Percentiles rank a stretch among this genome's conserved stretches.
Conservation (phyloP, 2,113 vertebrate species). For the Austrofundulus limnaeus region DNA sequence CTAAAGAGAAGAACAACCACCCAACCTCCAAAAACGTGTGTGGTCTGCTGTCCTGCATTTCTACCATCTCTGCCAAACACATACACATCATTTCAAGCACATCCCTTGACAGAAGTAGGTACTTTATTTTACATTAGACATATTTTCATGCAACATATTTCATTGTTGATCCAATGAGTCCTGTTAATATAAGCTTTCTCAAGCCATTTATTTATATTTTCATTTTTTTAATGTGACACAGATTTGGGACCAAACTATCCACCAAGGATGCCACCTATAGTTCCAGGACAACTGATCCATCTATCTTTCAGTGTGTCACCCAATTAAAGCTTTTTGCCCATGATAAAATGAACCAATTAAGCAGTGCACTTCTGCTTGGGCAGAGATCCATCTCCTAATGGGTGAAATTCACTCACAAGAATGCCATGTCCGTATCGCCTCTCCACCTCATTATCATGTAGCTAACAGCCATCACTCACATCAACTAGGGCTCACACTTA, state of each 20-base stretch:
- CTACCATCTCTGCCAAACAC: constrained; percentile 27
- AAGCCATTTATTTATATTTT: not conserved
- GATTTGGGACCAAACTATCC: constrained; percentile 3
- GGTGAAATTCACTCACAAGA: constrained; percentile 48
- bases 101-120: constrained; percentile 20
- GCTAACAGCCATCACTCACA: constrained; percentile 62
- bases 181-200: constrained; percentile 34
- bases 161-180: constrained; percentile 32
- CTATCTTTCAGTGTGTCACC: constrained; percentile 59
- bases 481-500: constrained; percentile 39
- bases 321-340: constrained; percentile 65
- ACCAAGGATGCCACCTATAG: constrained; percentile 12
- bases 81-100: constrained; percentile 1
- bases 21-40: no score
- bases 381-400: constrained; percentile 64
- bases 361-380: constrained; percentile 55
- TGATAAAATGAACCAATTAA: constrained; percentile 76
- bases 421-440: constrained; percentile 35
- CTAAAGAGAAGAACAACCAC: no score
- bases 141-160: constrained; percentile 2
- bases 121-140: not conserved
- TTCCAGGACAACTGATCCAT: constrained; percentile 36
- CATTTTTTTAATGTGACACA: constrained; percentile 5
- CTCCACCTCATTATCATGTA: constrained; percentile 60
- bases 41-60: constrained; percentile 26